Evolutionary conservation across 2,888 invertebrate species (phyloP).

Genomic region (Eupithecia centaureata): DNA sequence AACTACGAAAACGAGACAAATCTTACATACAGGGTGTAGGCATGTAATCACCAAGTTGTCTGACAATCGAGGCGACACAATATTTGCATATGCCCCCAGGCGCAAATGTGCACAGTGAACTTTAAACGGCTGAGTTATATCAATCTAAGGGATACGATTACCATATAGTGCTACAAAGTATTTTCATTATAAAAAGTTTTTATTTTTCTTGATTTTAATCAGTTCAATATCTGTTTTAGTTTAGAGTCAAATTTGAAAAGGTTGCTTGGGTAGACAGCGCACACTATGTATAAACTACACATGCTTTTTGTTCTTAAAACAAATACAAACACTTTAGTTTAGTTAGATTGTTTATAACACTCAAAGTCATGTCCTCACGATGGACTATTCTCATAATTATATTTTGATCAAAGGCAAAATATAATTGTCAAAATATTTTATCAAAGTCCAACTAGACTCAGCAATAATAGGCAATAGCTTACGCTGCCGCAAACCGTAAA

Average conservation of each 20-base stretch:
- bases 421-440: too few species aligned
- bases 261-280: not conserved
- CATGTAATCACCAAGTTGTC: conserved; percentile 47
- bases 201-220: not conserved
- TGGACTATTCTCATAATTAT: not conserved
- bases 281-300: not conserved
- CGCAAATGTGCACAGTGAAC: conserved; percentile 23
- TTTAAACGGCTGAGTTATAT: not conserved
- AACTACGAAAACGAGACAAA: conserved; percentile 34
- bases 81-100: conserved; percentile 46
- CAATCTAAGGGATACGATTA: not conserved
- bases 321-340: too few species aligned
- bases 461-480: too few species aligned
- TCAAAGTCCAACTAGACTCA: too few species aligned
- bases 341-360: too few species aligned
- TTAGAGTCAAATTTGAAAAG: not conserved
- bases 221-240: not conserved
- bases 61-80: conserved; percentile 45
- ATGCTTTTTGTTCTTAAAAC: not conserved
- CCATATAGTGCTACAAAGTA: not conserved
- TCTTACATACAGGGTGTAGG: conserved; percentile 42
- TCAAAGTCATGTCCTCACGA: not conserved
- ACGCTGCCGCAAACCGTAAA: too few species aligned
- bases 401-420: not conserved
- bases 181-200: not conserved